A percentile compares a stretch with the other conserved stretches of the same genome.
Evolutionary conservation across 2,888 invertebrate species (phyloP).

Genomic region (Selenia dentaria): DNA sequence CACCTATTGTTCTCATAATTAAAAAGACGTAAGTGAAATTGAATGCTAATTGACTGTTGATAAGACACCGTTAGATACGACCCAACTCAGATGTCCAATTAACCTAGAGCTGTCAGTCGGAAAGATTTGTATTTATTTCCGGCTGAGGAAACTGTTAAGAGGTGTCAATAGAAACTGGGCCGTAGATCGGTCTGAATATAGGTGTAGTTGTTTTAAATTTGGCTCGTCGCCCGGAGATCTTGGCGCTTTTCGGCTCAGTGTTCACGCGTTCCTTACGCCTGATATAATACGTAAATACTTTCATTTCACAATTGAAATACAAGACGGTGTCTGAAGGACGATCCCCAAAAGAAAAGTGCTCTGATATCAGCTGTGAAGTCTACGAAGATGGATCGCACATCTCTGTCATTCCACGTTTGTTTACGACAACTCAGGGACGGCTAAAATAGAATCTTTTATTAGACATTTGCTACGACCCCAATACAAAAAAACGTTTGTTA

Average conservation of each 20-base stretch:
- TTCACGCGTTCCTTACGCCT: slow-evolving; percentile 54
- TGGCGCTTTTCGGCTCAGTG: slow-evolving; percentile 61
- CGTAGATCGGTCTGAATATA: slow-evolving; percentile 59
- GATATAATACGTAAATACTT: slow-evolving; percentile 55
- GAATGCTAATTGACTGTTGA: slow-evolving; percentile 13
- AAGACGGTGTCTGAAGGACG: slow-evolving; percentile 23
- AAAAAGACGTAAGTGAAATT: slow-evolving; percentile 4
- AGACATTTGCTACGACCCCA: slow-evolving; percentile 66
- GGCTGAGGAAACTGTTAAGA: background rate
- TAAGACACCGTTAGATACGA: slow-evolving; percentile 7
- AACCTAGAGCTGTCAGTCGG: slow-evolving; percentile 1
- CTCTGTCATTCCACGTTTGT: slow-evolving; percentile 50
- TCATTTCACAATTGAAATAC: slow-evolving; percentile 33
- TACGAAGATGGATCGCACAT: slow-evolving; percentile 49
- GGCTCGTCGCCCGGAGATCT: slow-evolving; percentile 74
- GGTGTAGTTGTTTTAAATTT: slow-evolving; percentile 75
- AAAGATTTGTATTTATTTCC: slow-evolving; percentile 3
- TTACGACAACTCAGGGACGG: slow-evolving; percentile 55
- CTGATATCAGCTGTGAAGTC: slow-evolving; percentile 24
- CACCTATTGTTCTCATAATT: too few species aligned
- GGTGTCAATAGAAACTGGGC: slow-evolving; percentile 45
- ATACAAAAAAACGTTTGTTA: slow-evolving; percentile 57
- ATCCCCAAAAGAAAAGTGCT: slow-evolving; percentile 27
- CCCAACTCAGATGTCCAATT: slow-evolving; percentile 8
- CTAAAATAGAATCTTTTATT: slow-evolving; percentile 80